phyloP scores from a whole-genome alignment of 2,888 invertebrate species.

The Ptilodon capucinus region DNA sequence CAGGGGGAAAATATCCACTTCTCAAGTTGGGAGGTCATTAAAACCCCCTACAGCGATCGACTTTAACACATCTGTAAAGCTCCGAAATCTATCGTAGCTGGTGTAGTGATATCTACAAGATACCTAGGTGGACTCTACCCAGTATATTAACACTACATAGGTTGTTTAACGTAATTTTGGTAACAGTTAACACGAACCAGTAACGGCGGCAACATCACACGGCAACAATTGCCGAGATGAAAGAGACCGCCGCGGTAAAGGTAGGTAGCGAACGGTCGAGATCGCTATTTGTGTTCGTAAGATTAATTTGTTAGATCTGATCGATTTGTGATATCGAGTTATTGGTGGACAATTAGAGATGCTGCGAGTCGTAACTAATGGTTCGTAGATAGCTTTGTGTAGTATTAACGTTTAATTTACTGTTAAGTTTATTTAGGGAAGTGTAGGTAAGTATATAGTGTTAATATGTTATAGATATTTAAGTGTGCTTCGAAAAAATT shows the following conservation, averaged over 20 bases:
- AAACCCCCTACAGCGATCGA: too few species aligned
- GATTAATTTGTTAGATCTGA: conserved; percentile 16
- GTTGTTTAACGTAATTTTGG: conserved; percentile 59
- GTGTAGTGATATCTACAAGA: neutral
- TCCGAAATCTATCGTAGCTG: too few species aligned
- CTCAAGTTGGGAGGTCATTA: too few species aligned
- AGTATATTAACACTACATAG: conserved; percentile 26
- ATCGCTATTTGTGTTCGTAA: conserved; percentile 23
- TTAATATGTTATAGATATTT: too few species aligned
- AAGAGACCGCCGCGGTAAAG: conserved; percentile 47
- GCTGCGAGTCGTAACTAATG: neutral
- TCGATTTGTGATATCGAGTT: conserved; percentile 26
- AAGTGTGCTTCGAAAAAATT: too few species aligned
- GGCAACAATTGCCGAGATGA: conserved; percentile 54
- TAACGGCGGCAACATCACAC: conserved; percentile 33
- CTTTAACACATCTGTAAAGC: too few species aligned
- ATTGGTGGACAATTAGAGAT: conserved; percentile 8
- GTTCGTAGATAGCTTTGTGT: neutral
- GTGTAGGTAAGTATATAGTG: too few species aligned
- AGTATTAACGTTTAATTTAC: neutral
- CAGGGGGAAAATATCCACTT: too few species aligned
- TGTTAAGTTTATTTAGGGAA: neutral
- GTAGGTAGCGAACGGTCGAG: conserved; percentile 34
- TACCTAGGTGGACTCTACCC: conserved; percentile 1
- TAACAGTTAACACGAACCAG: conserved; percentile 61